phyloP scores from a whole-genome alignment of 2,797 vertebrate genomes.

The Odontamblyopus rebecca region DNA sequence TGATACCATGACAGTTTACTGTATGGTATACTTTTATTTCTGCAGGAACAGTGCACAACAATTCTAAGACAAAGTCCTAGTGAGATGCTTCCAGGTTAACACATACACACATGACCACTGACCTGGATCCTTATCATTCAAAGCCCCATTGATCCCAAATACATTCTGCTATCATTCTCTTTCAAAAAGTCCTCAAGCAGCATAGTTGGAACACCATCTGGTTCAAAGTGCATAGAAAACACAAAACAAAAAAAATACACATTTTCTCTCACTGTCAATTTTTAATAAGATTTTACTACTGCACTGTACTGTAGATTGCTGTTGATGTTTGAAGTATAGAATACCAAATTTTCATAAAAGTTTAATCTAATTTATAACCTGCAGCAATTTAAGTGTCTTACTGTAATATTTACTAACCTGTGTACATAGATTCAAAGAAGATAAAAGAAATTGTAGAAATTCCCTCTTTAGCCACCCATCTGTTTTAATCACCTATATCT shows the following conservation, averaged over 20 bases:
- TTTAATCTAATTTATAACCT: background rate
- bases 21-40: background rate
- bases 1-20: background rate
- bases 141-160: background rate
- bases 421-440: background rate
- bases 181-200: too few species aligned
- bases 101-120: too few species aligned
- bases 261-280: too few species aligned
- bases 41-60: background rate
- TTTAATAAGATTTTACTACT: too few species aligned
- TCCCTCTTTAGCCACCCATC: conserved; percentile 1
- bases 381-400: background rate
- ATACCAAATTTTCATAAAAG: background rate
- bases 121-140: background rate
- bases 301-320: too few species aligned
- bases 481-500: conserved; percentile 8
- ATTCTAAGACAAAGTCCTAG: background rate
- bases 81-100: background rate
- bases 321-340: too few species aligned
- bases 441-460: background rate
- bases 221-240: too few species aligned
- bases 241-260: too few species aligned
- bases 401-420: background rate
- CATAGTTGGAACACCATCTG: too few species aligned
- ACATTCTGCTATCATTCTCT: background rate